Conservation (phyloP, 2,113 vertebrate species). For the Rhea americana region DNA sequence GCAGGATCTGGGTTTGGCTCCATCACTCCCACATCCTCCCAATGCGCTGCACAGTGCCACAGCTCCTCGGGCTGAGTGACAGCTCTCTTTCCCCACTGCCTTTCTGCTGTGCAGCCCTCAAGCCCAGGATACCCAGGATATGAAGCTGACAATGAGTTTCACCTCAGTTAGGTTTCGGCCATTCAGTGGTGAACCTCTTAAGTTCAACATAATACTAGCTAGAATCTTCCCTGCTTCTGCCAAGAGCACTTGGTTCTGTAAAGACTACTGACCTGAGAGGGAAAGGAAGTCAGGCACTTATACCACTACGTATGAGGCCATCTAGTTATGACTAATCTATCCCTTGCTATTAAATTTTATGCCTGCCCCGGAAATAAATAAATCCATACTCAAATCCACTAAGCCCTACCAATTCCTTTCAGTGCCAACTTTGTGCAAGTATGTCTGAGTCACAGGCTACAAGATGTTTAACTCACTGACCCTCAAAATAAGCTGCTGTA, state of each 20-base stretch:
- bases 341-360: not conserved
- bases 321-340: constrained; percentile 33
- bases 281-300: not conserved
- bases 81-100: not conserved
- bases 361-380: constrained; percentile 50
- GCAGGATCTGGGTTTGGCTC: not conserved
- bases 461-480: not conserved
- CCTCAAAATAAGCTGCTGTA: not conserved
- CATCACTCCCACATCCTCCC: not conserved
- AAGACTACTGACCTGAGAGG: not conserved
- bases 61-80: not conserved
- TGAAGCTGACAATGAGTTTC: not conserved
- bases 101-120: accelerated
- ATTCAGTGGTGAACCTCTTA: not conserved
- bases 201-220: not conserved
- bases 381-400: not conserved
- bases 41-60: accelerated
- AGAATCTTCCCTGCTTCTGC: not conserved
- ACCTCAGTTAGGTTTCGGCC: not conserved
- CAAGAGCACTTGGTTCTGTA: not conserved
- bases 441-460: not conserved
- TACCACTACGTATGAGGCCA: not conserved
- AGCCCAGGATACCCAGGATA: accelerated
- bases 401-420: constrained; percentile 30
- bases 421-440: not conserved